phyloP scores from a whole-genome alignment of 2,888 invertebrate genomes.

The Clostera curtula region DNA sequence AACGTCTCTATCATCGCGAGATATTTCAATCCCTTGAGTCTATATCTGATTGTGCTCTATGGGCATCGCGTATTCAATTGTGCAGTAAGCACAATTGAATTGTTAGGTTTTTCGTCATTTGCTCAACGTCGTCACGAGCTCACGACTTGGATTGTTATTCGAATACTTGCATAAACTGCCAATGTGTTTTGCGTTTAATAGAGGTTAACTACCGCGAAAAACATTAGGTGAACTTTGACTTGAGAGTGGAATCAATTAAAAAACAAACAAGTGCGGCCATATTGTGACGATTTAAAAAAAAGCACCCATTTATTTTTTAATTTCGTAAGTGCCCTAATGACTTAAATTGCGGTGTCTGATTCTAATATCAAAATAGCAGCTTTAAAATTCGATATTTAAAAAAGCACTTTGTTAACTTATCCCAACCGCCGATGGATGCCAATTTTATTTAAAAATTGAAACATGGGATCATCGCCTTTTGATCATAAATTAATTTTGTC shows the following conservation, averaged over 20 bases:
- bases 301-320: too few species aligned
- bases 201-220: conserved; percentile 30
- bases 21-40: conserved; percentile 24
- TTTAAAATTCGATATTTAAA: too few species aligned
- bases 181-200: conserved; percentile 28
- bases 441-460: too few species aligned
- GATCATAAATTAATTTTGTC: too few species aligned
- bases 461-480: too few species aligned
- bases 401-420: too few species aligned
- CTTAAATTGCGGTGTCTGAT: too few species aligned
- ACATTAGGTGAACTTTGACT: conserved; percentile 22
- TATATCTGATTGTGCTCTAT: conserved; percentile 21
- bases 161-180: conserved; percentile 27
- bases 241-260: conserved; percentile 12
- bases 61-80: conserved; percentile 25
- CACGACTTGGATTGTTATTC: conserved; percentile 36
- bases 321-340: too few species aligned
- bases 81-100: conserved; percentile 36
- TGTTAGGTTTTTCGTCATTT: conserved; percentile 45
- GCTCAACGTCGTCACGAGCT: conserved; percentile 31
- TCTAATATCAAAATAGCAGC: conserved; percentile 12
- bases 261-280: too few species aligned
- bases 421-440: too few species aligned
- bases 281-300: too few species aligned
- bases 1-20: too few species aligned